These are phyloP conservation scores for Zygothrica quintamaculata DNA, from an alignment of 2,888 invertebrate genomes.

Conservation along the genomic window DNA sequence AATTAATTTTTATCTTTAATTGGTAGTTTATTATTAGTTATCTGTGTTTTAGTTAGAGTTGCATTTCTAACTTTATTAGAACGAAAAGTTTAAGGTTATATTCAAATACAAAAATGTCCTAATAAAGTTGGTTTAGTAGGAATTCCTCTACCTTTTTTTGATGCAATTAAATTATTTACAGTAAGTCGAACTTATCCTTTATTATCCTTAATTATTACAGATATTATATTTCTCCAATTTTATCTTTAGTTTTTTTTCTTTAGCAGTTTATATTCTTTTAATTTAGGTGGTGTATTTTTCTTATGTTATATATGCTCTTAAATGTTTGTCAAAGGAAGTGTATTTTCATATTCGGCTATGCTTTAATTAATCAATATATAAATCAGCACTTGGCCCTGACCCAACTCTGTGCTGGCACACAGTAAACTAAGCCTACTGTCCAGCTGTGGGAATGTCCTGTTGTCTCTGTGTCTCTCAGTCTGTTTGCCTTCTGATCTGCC, in stretches of 20 bases:
- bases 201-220: slow-evolving; percentile 87
- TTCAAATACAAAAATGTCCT: slow-evolving; percentile 90
- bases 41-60: slow-evolving; percentile 87
- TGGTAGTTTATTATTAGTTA: slow-evolving; percentile 86
- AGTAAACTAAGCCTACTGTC: slow-evolving; percentile 26
- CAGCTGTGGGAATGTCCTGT: slow-evolving; percentile 3
- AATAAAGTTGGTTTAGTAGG: slow-evolving; percentile 89
- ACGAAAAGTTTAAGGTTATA: slow-evolving; percentile 87
- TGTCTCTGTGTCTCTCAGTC: too few species aligned
- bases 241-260: slow-evolving; percentile 66
- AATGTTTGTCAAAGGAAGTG: too few species aligned
- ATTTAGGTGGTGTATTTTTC: too few species aligned
- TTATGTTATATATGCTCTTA: too few species aligned
- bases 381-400: slow-evolving; percentile 37
- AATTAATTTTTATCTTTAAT: slow-evolving; percentile 85
- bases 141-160: slow-evolving; percentile 89
- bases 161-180: slow-evolving; percentile 90
- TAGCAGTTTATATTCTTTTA: too few species aligned
- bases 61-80: slow-evolving; percentile 91
- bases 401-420: slow-evolving; percentile 22
- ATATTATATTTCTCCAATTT: slow-evolving; percentile 87
- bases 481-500: slow-evolving; percentile 41
- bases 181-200: slow-evolving; percentile 87
- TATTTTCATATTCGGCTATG: not conserved
- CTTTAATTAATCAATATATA: slow-evolving; percentile 26